phyloP scores from a whole-genome alignment of 1,140 invertebrate genomes.

The Metaphire vulgaris region DNA sequence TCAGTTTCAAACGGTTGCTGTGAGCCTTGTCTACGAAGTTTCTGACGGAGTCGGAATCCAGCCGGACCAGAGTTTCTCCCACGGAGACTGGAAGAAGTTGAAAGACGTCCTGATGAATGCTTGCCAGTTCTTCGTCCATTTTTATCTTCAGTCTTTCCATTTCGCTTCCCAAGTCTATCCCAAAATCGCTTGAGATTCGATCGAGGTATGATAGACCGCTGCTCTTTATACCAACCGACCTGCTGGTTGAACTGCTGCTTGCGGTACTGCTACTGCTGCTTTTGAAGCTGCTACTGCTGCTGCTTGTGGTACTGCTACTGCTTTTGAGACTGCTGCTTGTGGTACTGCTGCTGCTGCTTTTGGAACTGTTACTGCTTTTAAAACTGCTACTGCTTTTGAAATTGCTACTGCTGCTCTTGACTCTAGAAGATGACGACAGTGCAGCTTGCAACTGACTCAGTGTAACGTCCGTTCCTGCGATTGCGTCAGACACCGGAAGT shows the following conservation, averaged over 20 bases:
- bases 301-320: neutral
- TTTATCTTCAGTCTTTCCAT: conserved; percentile 20
- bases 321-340: too few relatives aligned
- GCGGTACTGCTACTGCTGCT: too few relatives aligned
- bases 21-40: conserved; percentile 17
- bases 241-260: too few relatives aligned
- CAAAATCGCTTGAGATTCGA: neutral
- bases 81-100: neutral
- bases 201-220: neutral
- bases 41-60: conserved; percentile 17
- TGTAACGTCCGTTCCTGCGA: neutral
- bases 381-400: too few relatives aligned
- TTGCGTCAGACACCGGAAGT: conserved; percentile 13
- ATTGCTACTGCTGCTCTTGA: too few relatives aligned
- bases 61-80: conserved; percentile 4
- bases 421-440: too few relatives aligned
- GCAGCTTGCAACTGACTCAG: too few relatives aligned
- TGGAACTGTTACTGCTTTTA: too few relatives aligned
- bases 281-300: neutral
- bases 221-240: neutral
- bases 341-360: neutral
- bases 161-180: conserved; percentile 18
- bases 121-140: conserved; percentile 8
- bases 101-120: conserved; percentile 5
- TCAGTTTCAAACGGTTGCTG: conserved; percentile 14